Evolutionary conservation across 2,888 invertebrate genomes (phyloP).

Genomic region (Nowickia ferox): DNA sequence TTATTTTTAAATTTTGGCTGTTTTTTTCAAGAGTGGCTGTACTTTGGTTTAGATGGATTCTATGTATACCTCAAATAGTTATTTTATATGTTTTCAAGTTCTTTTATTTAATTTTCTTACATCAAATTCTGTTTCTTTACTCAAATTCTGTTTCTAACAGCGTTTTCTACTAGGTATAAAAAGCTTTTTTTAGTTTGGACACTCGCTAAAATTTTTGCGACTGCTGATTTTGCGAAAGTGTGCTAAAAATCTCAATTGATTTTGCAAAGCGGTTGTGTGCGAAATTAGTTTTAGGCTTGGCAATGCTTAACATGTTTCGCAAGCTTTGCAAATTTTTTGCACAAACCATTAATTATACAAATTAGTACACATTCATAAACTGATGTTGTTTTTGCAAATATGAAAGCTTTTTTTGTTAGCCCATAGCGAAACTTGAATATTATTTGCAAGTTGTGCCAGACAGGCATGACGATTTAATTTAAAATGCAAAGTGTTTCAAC

Average conservation of each 20-base stretch:
- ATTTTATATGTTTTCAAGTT: conserved; percentile 7
- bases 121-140: conserved; percentile 5
- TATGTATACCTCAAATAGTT: not conserved
- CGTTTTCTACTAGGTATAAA: not conserved
- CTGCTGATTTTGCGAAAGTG: conserved; percentile 39
- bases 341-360: conserved; percentile 19
- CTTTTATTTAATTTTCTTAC: conserved; percentile 1
- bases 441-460: not conserved
- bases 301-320: conserved; percentile 10
- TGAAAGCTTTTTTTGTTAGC: conserved; percentile 38
- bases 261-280: conserved; percentile 45
- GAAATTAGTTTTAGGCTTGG: conserved; percentile 22
- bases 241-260: not conserved
- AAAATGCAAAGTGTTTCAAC: too few relatives aligned
- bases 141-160: not conserved
- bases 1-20: conserved; percentile 23
- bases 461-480: too few relatives aligned
- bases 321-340: conserved; percentile 59
- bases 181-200: conserved; percentile 34
- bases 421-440: not conserved
- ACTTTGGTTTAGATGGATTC: conserved; percentile 39
- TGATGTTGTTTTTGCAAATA: conserved; percentile 20
- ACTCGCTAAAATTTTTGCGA: conserved; percentile 42
- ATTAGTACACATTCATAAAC: conserved; percentile 35
- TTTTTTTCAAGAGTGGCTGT: conserved; percentile 53